A percentile compares a stretch with the other conserved stretches of the same genome.
Conservation (phyloP, 2,888 invertebrate species). For the Acleris emargana region DNA sequence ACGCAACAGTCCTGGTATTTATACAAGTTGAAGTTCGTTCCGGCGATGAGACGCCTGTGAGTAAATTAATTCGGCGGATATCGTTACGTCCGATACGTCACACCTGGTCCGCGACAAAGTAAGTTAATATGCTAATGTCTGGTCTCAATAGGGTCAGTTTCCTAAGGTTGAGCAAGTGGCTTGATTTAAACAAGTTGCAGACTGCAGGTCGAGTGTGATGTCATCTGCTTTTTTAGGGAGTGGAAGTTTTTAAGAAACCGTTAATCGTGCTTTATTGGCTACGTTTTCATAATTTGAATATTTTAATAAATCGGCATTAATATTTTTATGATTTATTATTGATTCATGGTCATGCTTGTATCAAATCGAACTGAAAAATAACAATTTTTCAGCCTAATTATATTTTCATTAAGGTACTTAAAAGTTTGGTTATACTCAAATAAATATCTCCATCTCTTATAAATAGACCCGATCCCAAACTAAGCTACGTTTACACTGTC, state of each 20-base stretch:
- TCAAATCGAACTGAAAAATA: too few species aligned
- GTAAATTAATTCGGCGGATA: slow-evolving; percentile 55
- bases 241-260: slow-evolving; percentile 20
- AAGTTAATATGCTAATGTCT: slow-evolving; percentile 38
- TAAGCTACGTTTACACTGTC: too few species aligned
- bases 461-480: too few species aligned
- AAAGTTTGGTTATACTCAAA: too few species aligned
- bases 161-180: slow-evolving; percentile 46
- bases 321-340: too few species aligned
- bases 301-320: background rate
- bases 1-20: slow-evolving; percentile 70
- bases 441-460: too few species aligned
- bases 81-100: slow-evolving; percentile 40
- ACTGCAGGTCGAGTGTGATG: slow-evolving; percentile 34
- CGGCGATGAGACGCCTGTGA: slow-evolving; percentile 65
- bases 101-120: slow-evolving; percentile 35
- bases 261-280: slow-evolving; percentile 6
- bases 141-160: slow-evolving; percentile 44
- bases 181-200: slow-evolving; percentile 42
- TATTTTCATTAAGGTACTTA: too few species aligned
- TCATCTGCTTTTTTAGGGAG: slow-evolving; percentile 22
- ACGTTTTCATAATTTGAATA: background rate
- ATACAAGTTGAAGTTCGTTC: slow-evolving; percentile 64
- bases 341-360: too few species aligned
- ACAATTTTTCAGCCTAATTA: too few species aligned